Base-by-base conservation (phyloP, 2,888 invertebrate species). In the Zhuqinia jingwanae region DNA sequence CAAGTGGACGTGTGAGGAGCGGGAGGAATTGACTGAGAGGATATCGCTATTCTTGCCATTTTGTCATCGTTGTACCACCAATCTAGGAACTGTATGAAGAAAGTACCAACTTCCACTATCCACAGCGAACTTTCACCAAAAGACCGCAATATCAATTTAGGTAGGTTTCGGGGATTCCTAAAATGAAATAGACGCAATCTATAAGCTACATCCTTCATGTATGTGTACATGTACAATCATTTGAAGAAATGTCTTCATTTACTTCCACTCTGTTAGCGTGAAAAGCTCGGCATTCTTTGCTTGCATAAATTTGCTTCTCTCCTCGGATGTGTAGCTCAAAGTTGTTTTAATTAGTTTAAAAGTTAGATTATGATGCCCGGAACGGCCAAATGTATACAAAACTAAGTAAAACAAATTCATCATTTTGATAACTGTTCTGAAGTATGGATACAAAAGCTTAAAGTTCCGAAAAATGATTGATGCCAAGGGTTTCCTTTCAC, bases 51-150 rank as follows among this genome's bases (percentile, higher is more conserved):
- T 76, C 88, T 77, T 13, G 87, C 75, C n/a, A 80, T 75, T 20
- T 78, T 60, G 2, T 73, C 53, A 30, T 89, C 89, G 53, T 87
- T 87, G 20, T 89, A 80, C 89, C 89, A 89, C 89, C 88, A 88
- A 15, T 90, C 90, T 15, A 90, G 47, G 77, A 90, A 90, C 47
- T 90, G 90, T n/a, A 89, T 88, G 50, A 89, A 89, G 78, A 90
- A 90, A 0, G 89, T 89, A 11, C 90, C 90, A 11, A 89, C 77
- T 65, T 90, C 90, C 20, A 90, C 88, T 0, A 58, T 75, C 73
- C 87, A 81, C 11, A 89, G 75, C n/a, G 77, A 80, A 47, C 88
- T 87, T 80, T 89, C 89, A 15, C 89, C 89, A 2, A 89, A 50
- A 8, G 85, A 47, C 5, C 88, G 22, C 3, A 88, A 25, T 6